Base-by-base conservation (phyloP, 1,140 invertebrate species). In the Dufourea novaeangliae region DNA sequence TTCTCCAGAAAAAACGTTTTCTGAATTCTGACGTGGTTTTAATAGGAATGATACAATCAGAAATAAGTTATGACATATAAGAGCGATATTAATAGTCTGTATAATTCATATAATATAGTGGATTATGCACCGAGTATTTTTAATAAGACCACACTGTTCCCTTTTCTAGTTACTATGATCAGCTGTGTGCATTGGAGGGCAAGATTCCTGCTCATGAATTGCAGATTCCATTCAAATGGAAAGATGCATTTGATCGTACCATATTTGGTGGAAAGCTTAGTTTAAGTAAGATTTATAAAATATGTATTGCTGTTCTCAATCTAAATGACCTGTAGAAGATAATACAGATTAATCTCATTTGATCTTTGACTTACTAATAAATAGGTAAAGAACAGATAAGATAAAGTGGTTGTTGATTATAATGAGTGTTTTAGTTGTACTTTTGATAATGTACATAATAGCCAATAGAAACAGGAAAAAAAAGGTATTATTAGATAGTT, bases 171-270 rank as follows among this genome's bases (percentile, higher is more conserved):
- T 99, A 99, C 92, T 98, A 99, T 94, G 99, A 99, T 94, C 98
- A 99, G 91, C 93, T 99, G 17, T 95, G 94, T 80, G 95, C 97
- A 6, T 93, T 99, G 87, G 98, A 99, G 93, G 94, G 94, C 39
- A 99, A 99, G 93, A 96, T 99, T 81, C 97, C 98, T 20, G 94
- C 97, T 4, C 95, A 97, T 80, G 98, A 97, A 90, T 94, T 98
- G 32, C 96, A 97, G 89, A 97, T 98, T 86, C 96, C 97, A 37
- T 99, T 99, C 88, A 99, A 99, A 91, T 99, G 99, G 98, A 99
- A 99, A 92, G 98, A 99, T 96, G 98, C 99, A 3, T 99, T 99
- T 93, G 98, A 99, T 90, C 98, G 97, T 89, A 97, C 97, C 8
- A 95, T 99, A 80, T 99, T 99, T 94, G 97, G 97, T 74, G 97